Conservation (phyloP, 2,888 invertebrate species). For the Cerastis leucographa region DNA sequence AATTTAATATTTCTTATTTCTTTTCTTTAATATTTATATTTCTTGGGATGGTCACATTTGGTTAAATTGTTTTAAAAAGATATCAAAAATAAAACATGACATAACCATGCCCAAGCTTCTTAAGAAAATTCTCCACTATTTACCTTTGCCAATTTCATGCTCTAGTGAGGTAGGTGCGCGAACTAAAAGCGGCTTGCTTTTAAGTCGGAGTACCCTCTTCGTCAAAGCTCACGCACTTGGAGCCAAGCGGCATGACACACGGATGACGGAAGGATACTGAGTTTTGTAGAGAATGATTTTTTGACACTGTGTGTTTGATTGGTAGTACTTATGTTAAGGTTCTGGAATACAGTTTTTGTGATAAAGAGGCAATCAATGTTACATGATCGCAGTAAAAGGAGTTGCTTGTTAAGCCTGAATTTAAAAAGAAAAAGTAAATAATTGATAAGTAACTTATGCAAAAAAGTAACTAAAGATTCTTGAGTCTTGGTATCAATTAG, state of each 20-base stretch:
- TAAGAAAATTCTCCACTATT: conserved; percentile 32
- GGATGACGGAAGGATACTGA: conserved; percentile 44
- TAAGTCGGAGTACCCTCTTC: conserved; percentile 60
- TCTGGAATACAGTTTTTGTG: not conserved
- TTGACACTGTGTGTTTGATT: not conserved
- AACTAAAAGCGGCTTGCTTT: conserved; percentile 62
- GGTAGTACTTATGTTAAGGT: not conserved
- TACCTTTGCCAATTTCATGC: conserved; percentile 63
- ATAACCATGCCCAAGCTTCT: not conserved
- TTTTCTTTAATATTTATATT: too few species aligned
- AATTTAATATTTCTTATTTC: too few species aligned
- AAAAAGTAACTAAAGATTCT: too few species aligned
- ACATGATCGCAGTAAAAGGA: not conserved
- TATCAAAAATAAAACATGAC: not conserved
- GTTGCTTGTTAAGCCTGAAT: too few species aligned
- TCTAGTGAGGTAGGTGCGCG: conserved; percentile 56
- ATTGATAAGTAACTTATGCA: not conserved
- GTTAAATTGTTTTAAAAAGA: too few species aligned
- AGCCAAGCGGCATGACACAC: conserved; percentile 45
- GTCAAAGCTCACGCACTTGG: conserved; percentile 64
- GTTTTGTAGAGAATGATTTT: conserved; percentile 17
- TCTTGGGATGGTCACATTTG: too few species aligned
- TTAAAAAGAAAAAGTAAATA: not conserved
- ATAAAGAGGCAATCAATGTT: not conserved
- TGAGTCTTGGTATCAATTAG: not conserved